Base-by-base conservation (phyloP, 2,113 vertebrate genomes). In the Aepyceros melampus region DNA sequence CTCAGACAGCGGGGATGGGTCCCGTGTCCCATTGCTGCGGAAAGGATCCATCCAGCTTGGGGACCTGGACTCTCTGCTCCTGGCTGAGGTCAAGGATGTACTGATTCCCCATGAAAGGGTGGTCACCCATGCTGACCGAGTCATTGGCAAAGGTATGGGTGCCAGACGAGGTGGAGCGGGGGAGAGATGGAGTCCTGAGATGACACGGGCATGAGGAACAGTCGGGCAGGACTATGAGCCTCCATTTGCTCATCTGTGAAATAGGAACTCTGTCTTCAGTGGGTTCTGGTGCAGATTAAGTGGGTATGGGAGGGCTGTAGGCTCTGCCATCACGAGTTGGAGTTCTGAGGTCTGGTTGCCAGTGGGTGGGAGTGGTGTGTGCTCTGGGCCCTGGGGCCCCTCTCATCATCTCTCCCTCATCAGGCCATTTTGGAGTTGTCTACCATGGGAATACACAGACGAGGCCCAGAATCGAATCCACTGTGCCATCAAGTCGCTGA, bases 361-460 rank as follows among this genome's bases (percentile, higher is more conserved):
- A 45, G 16, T 25, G 36, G 74, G 25, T 21, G 31, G 51, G 6
- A 49, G 3, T 83, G 55, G 56, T 49, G 0, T 21, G 8, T 79
- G 40, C 56, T 8, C 71, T 19, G 17, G 45, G 27, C 29, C 17
- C 29, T 45, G 40, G 81, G 36, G 5, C 17, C 16, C 15, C 40
- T 94, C 64, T 97, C 56, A 58, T 29, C 9, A 3, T 76, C 19
- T 83, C 7, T 12, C 81, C 60, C 21, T 89, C 16, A 31, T 60
- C 96, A 99, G 99, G 99, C 56, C 99, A 99, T 96, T 99, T 99
- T 83, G 99, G 99, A 74, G 99, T 99, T 0, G 99, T 99, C 96
- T 99, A 99, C 98, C 99, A 99, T 0, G 99, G 99, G 99, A 99
- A 96, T 99, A 99, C 89, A 99, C 14, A 7, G 99, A 99, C 45